phyloP scores from a whole-genome alignment of 1,140 invertebrate genomes.

The Drosophila ananassae region DNA sequence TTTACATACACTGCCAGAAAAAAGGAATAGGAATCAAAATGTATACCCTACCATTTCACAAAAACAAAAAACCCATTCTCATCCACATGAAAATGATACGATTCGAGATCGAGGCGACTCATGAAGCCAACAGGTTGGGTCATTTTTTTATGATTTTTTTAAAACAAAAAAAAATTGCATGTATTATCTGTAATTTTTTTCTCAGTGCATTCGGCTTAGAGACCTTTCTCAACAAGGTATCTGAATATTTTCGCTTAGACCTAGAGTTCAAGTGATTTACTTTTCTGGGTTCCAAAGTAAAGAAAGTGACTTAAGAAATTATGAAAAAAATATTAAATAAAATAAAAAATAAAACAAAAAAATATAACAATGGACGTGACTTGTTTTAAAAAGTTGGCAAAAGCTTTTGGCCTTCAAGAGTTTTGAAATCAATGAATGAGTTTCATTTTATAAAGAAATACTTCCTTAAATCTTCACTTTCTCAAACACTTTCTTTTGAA shows the following conservation, averaged over 20 bases:
- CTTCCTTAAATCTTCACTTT: constrained; percentile 5
- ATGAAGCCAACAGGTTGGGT: constrained; percentile 34
- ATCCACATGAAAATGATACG: constrained; percentile 46
- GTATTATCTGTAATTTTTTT: constrained; percentile 4
- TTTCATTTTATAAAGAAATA: no score
- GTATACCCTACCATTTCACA: constrained; percentile 25
- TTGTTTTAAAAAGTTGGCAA: constrained; percentile 5
- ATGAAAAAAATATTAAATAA: not conserved
- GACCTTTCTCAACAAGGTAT: constrained; percentile 30
- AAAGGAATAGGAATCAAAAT: constrained; percentile 8
- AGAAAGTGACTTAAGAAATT: constrained; percentile 17
- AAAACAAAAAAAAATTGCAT: not conserved
- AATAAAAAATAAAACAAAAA: constrained; percentile 18
- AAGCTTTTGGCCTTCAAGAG: constrained; percentile 24
- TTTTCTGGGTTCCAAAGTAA: constrained; percentile 26
- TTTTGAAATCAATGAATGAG: no score
- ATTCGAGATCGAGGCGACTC: constrained; percentile 25
- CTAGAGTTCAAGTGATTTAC: constrained; percentile 50
- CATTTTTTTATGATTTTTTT: not conserved
- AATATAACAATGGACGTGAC: constrained; percentile 40
- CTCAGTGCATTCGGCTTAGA: not conserved
- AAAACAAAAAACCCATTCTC: constrained; percentile 22
- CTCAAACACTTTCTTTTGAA: not conserved
- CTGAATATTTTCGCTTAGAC: constrained; percentile 20
- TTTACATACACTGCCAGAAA: constrained; percentile 21